Base-by-base conservation (phyloP, 1,140 invertebrate genomes). In the Temnothorax curvispinosus region DNA sequence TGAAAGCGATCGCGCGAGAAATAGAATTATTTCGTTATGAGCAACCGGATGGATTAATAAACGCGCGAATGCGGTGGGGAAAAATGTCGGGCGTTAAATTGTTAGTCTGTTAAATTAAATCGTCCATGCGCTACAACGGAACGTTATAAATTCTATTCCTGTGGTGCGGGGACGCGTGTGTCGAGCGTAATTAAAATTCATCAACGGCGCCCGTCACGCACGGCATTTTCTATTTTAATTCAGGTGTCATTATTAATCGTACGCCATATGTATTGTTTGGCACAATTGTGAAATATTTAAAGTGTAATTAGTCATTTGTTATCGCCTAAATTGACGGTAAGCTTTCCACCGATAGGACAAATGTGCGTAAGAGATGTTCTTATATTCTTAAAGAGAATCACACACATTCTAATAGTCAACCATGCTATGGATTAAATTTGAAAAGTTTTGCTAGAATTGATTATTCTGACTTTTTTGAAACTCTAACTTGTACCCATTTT, bases 31-130 rank as follows among this genome's bases (percentile, higher is more conserved):
- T 84, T 84, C 41, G 69, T 84, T 74, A 84, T 74, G 54, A 75
- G 80, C 80, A 11, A 38, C 41, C 54, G 67, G 32, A 52, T 65
- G 32, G 77, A 80, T 80, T 80, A 84, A 84, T 75, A 41, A 75
- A 62, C n/a, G 80, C 54, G 13, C 41, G 54, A 47, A 27, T 21
- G 27, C n/a, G 13, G 54, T 21, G 41, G 18, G 65, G 41, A 82
- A 84, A 84, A 84, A 84, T 84, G 54, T 32, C 56, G 54, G 56
- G 60, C 15, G 32, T 76, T 80, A 77, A 89, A 87, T 87, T 87
- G 86, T 87, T 85, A 89, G 78, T 88, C 80, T 85, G 84, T 89
- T 89, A 88, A 74, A 75, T 77, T 75, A 69, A 87, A 89, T 76
- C 35, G 56, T 74, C 38, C 50, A 50, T 38, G 85, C 38, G 82